Conservation (phyloP, 2,888 invertebrate genomes). For the Scaptomyza flava region DNA sequence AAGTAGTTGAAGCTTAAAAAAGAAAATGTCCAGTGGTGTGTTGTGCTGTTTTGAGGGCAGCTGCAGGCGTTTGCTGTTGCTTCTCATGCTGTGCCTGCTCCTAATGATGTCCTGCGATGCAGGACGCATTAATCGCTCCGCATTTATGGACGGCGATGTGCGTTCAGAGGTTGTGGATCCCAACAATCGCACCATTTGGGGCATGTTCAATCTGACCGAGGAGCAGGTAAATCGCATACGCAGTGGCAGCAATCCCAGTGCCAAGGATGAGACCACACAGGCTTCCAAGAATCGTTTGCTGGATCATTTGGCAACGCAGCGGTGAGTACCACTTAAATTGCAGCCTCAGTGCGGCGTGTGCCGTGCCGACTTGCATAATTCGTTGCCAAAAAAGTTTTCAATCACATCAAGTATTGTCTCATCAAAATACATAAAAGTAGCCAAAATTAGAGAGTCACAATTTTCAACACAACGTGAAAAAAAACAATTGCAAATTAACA, state of each 20-base stretch:
- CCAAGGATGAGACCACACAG: slow-evolving; percentile 68
- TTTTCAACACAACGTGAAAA: not conserved
- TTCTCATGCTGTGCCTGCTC: slow-evolving; percentile 47
- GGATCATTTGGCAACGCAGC: slow-evolving; percentile 63
- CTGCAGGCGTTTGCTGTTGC: slow-evolving; percentile 36
- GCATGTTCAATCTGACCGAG: slow-evolving; percentile 82
- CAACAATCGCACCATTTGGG: slow-evolving; percentile 79
- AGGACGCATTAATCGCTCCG: slow-evolving; percentile 71
- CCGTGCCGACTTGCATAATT: slow-evolving; percentile 2
- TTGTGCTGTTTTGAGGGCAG: slow-evolving; percentile 33
- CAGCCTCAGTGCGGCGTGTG: not conserved
- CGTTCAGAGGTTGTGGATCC: slow-evolving; percentile 81
- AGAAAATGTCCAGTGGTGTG: slow-evolving; percentile 47
- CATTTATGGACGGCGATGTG: slow-evolving; percentile 69
- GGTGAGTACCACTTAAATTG: slow-evolving; percentile 67
- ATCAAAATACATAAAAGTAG: not conserved
- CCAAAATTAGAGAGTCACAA: slow-evolving; percentile 22
- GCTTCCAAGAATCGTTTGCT: slow-evolving; percentile 69
- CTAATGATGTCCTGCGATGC: slow-evolving; percentile 55
- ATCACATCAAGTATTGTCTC: not conserved
- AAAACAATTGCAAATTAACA: slow-evolving; percentile 13
- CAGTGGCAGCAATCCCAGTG: slow-evolving; percentile 67
- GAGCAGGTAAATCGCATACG: slow-evolving; percentile 79
- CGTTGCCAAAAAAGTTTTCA: slow-evolving; percentile 26
- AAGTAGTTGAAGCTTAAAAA: slow-evolving; percentile 1